Evolutionary conservation across 1,140 invertebrate species (phyloP).

Genomic region (Anastrepha obliqua): DNA sequence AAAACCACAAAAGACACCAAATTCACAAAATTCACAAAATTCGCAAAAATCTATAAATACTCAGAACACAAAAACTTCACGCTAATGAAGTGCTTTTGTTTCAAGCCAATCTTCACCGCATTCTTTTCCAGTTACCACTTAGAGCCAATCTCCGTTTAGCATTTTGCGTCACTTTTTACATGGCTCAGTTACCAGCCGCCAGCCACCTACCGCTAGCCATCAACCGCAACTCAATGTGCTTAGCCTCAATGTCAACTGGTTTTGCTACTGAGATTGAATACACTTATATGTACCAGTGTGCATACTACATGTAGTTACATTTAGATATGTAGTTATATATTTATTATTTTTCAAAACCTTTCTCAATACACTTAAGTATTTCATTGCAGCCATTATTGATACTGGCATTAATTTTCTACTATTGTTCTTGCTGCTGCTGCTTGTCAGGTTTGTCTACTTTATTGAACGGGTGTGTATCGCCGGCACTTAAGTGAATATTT

Average conservation of each 20-base stretch:
- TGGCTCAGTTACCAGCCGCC: not conserved
- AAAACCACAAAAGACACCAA: not conserved
- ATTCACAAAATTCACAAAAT: not conserved
- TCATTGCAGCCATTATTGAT: not conserved
- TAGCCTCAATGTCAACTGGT: slow-evolving; percentile 41
- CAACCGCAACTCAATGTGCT: not conserved
- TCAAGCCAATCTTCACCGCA: not conserved
- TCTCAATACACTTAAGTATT: not conserved
- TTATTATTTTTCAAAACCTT: not conserved
- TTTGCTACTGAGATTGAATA: not conserved
- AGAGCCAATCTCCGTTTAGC: not conserved
- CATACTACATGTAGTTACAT: not conserved
- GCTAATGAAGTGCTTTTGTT: slow-evolving; percentile 17
- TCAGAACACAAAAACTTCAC: not conserved
- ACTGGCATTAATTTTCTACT: not conserved
- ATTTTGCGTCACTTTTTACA: not conserved
- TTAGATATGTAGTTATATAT: not conserved
- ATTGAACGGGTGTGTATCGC: not conserved
- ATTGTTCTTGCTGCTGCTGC: not conserved
- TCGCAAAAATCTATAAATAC: not conserved
- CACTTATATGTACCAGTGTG: not conserved
- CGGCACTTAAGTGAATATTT: slow-evolving; percentile 25
- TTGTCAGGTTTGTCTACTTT: not conserved
- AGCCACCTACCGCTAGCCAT: not conserved
- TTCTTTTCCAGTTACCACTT: not conserved